A percentile compares a stretch with the other conserved stretches of the same genome.
These are phyloP conservation scores for Alloplasta piceator DNA, from an alignment of 2,888 invertebrate genomes.

Conservation along the genomic window DNA sequence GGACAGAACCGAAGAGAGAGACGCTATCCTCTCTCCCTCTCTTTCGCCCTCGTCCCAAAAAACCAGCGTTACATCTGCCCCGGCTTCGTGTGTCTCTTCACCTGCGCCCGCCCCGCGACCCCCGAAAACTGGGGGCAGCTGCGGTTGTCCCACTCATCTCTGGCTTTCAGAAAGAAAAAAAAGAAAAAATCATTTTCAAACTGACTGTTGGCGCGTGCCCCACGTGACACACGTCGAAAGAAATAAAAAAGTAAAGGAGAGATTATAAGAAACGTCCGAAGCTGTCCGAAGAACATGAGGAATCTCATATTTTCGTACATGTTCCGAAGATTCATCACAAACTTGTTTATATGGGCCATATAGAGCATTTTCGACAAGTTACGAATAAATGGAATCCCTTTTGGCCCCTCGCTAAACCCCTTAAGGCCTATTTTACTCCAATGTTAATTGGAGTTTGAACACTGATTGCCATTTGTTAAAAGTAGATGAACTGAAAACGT, in stretches of 20 bases:
- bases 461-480: no score
- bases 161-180: constrained; percentile 20
- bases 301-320: no score
- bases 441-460: no score
- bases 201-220: constrained; percentile 75
- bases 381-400: no score
- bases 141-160: constrained; percentile 33
- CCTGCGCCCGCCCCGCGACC: constrained; percentile 77
- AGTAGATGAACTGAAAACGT: no score
- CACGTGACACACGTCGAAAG: constrained; percentile 44
- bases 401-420: no score
- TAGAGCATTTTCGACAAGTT: no score
- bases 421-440: no score
- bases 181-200: constrained; percentile 59
- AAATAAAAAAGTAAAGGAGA: constrained; percentile 14
- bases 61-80: constrained; percentile 77
- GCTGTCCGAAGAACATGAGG: no score
- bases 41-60: constrained; percentile 63
- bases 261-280: background rate
- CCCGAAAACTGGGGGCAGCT: constrained; percentile 72
- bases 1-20: constrained; percentile 10
- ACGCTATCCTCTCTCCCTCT: no score
- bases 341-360: no score
- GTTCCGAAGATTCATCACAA: no score
- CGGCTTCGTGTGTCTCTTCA: constrained; percentile 73